These are phyloP conservation scores for Diorhabda sublineata DNA, from an alignment of 1,140 invertebrate genomes.

Conservation along the genomic window DNA sequence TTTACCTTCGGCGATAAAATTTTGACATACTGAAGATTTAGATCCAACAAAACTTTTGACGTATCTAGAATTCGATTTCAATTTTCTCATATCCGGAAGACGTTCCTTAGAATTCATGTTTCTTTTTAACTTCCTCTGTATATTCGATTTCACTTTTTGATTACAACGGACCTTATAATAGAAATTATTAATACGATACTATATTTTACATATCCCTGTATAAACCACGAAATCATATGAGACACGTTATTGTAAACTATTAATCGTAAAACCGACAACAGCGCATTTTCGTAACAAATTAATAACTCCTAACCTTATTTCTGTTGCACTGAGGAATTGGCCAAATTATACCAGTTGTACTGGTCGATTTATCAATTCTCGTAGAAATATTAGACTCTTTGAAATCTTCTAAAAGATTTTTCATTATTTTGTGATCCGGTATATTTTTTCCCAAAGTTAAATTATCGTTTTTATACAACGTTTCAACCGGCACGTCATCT, in stretches of 20 bases:
- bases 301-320: neutral
- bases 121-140: neutral
- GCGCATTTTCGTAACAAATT: too few species aligned
- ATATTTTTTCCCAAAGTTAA: slow-evolving; percentile 26
- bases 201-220: too few species aligned
- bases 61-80: slow-evolving; percentile 8
- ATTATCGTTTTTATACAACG: slow-evolving; percentile 23
- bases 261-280: too few species aligned
- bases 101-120: neutral
- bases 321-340: neutral
- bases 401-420: slow-evolving; percentile 25
- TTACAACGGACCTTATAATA: too few species aligned
- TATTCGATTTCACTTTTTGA: neutral
- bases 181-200: too few species aligned
- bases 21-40: slow-evolving; percentile 4
- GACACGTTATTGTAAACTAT: too few species aligned
- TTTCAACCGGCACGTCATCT: slow-evolving; percentile 16
- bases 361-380: slow-evolving; percentile 18
- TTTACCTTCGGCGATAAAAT: neutral
- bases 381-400: neutral
- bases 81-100: slow-evolving; percentile 7
- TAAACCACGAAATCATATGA: too few species aligned
- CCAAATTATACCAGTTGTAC: slow-evolving; percentile 15
- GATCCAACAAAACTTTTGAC: neutral
- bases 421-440: slow-evolving; percentile 29